Conservation (phyloP, 2,888 invertebrate genomes). For the Lochmaea capreae region DNA sequence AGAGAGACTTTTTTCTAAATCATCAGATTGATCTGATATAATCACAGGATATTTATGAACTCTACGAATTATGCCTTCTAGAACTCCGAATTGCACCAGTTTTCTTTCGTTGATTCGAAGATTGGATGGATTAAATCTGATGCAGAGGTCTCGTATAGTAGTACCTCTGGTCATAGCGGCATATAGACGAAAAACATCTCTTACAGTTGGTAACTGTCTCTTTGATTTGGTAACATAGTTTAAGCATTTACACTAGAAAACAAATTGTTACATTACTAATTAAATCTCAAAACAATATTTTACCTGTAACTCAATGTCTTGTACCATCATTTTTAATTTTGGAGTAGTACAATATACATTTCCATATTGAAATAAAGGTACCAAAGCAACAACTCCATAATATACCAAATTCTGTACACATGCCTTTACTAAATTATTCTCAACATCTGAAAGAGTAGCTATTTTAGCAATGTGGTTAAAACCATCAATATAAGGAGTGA, state of each 20-base stretch:
- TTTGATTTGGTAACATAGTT: constrained; percentile 60
- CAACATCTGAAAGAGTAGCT: constrained; percentile 90
- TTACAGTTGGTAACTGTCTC: constrained; percentile 67
- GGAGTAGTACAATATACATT: constrained; percentile 75
- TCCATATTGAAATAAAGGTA: constrained; percentile 75
- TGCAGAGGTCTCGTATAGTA: constrained; percentile 77
- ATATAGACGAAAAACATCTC: constrained; percentile 73
- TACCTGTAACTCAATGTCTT: constrained; percentile 66
- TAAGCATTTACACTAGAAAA: constrained; percentile 63
- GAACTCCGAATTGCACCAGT: constrained; percentile 88
- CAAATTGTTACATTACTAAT: background rate
- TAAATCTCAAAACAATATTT: background rate
- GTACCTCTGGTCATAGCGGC: constrained; percentile 78
- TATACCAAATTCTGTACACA: constrained; percentile 93
- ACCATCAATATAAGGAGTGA: constrained; percentile 88
- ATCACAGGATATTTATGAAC: constrained; percentile 74
- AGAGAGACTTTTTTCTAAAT: constrained; percentile 77
- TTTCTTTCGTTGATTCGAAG: constrained; percentile 83
- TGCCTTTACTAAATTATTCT: constrained; percentile 92
- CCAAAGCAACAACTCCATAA: constrained; percentile 73
- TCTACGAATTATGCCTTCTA: constrained; percentile 84
- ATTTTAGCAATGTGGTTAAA: constrained; percentile 93
- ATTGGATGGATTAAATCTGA: constrained; percentile 77
- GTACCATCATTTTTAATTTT: constrained; percentile 67
- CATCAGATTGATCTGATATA: constrained; percentile 54